Conservation (phyloP, 2,888 invertebrate genomes). For the Pollenia labialis region DNA sequence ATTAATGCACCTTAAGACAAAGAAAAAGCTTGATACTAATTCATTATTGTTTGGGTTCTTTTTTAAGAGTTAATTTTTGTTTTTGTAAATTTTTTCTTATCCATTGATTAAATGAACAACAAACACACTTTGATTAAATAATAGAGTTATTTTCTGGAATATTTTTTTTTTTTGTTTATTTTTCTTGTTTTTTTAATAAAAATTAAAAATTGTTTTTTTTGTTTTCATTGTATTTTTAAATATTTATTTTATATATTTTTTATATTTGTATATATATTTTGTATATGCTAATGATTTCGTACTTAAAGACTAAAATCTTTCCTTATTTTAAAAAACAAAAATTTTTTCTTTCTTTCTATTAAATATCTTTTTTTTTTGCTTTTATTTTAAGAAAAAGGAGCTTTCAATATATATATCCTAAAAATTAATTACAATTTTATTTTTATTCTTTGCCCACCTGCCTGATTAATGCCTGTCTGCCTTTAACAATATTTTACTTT, state of each 20-base stretch:
- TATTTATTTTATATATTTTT: slow-evolving; percentile 57
- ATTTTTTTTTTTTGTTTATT: slow-evolving; percentile 53
- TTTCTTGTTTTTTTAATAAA: slow-evolving; percentile 56
- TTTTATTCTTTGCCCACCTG: slow-evolving; percentile 3
- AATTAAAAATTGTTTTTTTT: slow-evolving; percentile 53
- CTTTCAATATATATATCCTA: slow-evolving; percentile 47
- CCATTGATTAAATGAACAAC: slow-evolving; percentile 65
- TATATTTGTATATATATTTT: slow-evolving; percentile 57
- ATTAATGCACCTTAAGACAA: slow-evolving; percentile 72
- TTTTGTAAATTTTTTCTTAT: slow-evolving; percentile 23
- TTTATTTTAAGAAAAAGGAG: slow-evolving; percentile 35
- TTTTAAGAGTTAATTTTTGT: slow-evolving; percentile 14
- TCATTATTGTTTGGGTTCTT: slow-evolving; percentile 61
- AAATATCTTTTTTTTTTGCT: slow-evolving; percentile 23
- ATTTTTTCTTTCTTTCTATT: slow-evolving; percentile 32
- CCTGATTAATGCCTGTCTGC: neutral
- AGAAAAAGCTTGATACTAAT: slow-evolving; percentile 69
- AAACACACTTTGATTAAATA: slow-evolving; percentile 71
- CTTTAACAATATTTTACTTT: slow-evolving; percentile 30
- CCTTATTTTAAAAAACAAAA: slow-evolving; percentile 28
- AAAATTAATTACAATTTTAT: slow-evolving; percentile 53
- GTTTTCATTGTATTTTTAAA: slow-evolving; percentile 24
- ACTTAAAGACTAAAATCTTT: slow-evolving; percentile 65
- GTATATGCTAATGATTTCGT: slow-evolving; percentile 64
- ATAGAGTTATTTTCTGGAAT: slow-evolving; percentile 50